Percentiles rank a stretch among this genome's conserved stretches.
Conservation (phyloP, 2,888 invertebrate genomes). For the Trichogramma dendrolimi region DNA sequence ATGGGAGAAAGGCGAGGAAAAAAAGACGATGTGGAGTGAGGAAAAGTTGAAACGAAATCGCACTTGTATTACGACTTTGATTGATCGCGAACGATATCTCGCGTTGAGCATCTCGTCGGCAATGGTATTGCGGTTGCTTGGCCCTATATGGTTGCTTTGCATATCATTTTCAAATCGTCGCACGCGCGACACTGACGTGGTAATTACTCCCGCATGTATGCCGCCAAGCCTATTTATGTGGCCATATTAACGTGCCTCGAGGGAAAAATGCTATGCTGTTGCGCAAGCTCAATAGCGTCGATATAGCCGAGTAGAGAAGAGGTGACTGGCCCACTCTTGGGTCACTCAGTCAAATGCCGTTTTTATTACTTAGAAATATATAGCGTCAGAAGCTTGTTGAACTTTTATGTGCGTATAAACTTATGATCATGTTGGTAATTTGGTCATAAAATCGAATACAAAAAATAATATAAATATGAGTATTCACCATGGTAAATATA, state of each 20-base stretch:
- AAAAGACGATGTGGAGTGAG: conserved; percentile 3
- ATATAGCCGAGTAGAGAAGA: conserved; percentile 18
- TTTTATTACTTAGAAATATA: not conserved
- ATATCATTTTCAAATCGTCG: conserved; percentile 32
- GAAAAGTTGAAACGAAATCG: too few relatives aligned
- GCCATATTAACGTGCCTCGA: not conserved
- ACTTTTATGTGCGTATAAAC: too few relatives aligned
- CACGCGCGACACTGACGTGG: conserved; percentile 24
- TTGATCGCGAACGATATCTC: conserved; percentile 22
- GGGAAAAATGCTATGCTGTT: too few relatives aligned
- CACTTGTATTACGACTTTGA: conserved; percentile 16
- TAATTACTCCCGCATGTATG: conserved; percentile 28
- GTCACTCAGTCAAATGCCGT: not conserved
- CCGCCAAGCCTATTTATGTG: conserved; percentile 12
- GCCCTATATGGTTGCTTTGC: conserved; percentile 17
- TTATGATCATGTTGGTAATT: too few relatives aligned
- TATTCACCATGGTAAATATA: too few relatives aligned
- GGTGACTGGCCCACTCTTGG: conserved; percentile 33
- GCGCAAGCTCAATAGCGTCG: too few relatives aligned
- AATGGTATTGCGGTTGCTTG: not conserved
- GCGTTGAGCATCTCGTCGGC: conserved; percentile 7
- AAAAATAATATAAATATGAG: too few relatives aligned
- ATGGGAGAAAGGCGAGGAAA: not conserved
- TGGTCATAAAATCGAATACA: too few relatives aligned
- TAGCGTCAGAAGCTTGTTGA: too few relatives aligned